Conservation (phyloP, 1,140 invertebrate species). For the Helicorthomorpha holstii region DNA sequence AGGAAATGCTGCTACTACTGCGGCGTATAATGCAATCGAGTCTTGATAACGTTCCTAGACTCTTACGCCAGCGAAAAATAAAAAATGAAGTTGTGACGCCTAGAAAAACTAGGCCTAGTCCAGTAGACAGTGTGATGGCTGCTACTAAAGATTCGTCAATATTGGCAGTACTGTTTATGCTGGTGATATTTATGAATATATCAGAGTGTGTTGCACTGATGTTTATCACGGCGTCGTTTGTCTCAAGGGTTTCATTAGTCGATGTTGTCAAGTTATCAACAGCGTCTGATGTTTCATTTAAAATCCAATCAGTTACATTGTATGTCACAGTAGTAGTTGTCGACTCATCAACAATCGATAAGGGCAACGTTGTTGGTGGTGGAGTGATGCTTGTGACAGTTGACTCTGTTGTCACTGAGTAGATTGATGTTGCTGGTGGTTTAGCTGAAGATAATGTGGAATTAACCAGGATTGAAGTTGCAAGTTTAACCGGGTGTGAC, state of each 20-base stretch:
- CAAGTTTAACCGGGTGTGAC: neutral
- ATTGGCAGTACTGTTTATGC: neutral
- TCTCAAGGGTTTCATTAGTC: no score
- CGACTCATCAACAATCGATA: no score
- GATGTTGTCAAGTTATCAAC: no score
- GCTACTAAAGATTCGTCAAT: neutral
- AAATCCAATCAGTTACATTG: no score
- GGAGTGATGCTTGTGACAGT: slow-evolving; percentile 2
- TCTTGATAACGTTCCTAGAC: neutral
- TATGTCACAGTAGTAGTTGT: no score
- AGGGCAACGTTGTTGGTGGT: slow-evolving; percentile 4
- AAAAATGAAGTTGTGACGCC: neutral
- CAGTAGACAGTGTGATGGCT: neutral
- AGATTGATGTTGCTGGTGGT: neutral
- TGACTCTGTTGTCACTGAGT: slow-evolving; percentile 1
- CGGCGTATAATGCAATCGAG: neutral
- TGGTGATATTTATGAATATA: no score
- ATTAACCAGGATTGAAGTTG: no score
- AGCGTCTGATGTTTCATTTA: no score
- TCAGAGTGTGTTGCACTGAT: no score
- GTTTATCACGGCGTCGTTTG: no score
- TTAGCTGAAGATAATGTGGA: neutral
- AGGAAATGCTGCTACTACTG: slow-evolving; percentile 13
- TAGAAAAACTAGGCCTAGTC: neutral
- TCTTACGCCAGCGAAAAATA: slow-evolving; percentile 2